Evolutionary conservation across 2,113 vertebrate genomes (phyloP), one percentile per base, ranked within the genome.

Genomic region (Mesembrinibis cayennensis): DNA sequence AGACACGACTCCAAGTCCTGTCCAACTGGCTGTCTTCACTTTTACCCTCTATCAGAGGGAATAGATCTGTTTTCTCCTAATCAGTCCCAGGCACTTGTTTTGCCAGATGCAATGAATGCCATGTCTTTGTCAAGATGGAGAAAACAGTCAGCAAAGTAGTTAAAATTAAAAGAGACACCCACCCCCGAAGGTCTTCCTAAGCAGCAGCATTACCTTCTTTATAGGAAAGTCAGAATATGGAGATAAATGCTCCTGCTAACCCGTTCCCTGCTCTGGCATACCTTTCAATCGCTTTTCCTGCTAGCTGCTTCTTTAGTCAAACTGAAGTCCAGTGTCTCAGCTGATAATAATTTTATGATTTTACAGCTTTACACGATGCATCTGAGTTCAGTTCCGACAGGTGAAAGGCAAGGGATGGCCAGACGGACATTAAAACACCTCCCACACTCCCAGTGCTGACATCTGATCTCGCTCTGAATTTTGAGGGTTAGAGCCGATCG

Each of bases 101-200:
- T 94, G 93, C 92, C 92, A 94, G 76, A 34, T 83, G 55, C 76
- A 94, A 73, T 62, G 89, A 93, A 90, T 47, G 59, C 90, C 90
- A 38, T 0, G 17, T 77, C 71, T 89, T 91, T 87, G 76, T 92
- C 77, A 49, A 79, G 87, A 61, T 1, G 1, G 34, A 70, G 74
- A 44, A 94, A 93, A 89, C 0, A 89, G 82, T 45, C 93, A 94
- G 72, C 62, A 82, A 83, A 93, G 69, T 26, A 84, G 61, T 71
- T 89, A 56, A 91, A 93, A 96, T 90, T 11, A 71, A 74, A 23
- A 92, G 88, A 83, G 86, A 95, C 90, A 82, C 66, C 66, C 85
- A 88, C 2, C 50, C 85, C 82, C 9, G 1, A 72, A 78, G 82
- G 90, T 11, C 73, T 76, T 6, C 4, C 21, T 38, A 50, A 42